Evolutionary conservation across 30 jellyfish, hydroid and myxozoan genomes (phyloP), one percentile per base, ranked within the genome.

Genomic region (Hydractinia symbiolongicarpus): DNA sequence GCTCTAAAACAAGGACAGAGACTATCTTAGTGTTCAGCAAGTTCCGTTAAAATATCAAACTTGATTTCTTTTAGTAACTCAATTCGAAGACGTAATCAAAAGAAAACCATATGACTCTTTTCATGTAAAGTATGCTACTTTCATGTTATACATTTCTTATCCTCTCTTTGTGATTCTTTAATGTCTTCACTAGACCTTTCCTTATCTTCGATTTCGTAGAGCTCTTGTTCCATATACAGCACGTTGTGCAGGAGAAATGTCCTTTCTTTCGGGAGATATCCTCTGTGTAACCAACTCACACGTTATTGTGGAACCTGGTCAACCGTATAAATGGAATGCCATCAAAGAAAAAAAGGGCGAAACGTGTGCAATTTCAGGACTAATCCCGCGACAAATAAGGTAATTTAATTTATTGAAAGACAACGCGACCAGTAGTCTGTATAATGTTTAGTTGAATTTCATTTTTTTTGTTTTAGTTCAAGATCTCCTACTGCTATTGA

Each of bases 181-280:
- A 30, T 30, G 44, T 30, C 2, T 30, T 30, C 2, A 30, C 44
- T 30, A 30, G 44, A 30, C 2, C 2, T 30, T 30, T 30, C 44
- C 44, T 30, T 30, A 30, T 30, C 44, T 30, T 30, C 44, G 2
- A 30, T 30, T 30, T 30, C 44, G 44, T 30, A 64, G 74, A 64
- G 17, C 74, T 0, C 17, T 64, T 7, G 8, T 7, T 7, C 16
- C 74, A 0, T 64, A 64, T 51, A 44, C 19, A 64, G 74, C 74
- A 6, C 74, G 74, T 64, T 64, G 19, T 7, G 74, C 74, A n/a
- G 74, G 74, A n/a, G 74, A 64, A 64, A 64, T 64, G 40, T 64
- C 74, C 19, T 64, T 64, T 13, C 19, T 6, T 6, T 5, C 74
- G 40, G 74, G 74, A 51, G 74, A 64, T n/a, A 13, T 6, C 40